phyloP scores from a whole-genome alignment of 2,888 invertebrate species.

The Melolontha melolontha region DNA sequence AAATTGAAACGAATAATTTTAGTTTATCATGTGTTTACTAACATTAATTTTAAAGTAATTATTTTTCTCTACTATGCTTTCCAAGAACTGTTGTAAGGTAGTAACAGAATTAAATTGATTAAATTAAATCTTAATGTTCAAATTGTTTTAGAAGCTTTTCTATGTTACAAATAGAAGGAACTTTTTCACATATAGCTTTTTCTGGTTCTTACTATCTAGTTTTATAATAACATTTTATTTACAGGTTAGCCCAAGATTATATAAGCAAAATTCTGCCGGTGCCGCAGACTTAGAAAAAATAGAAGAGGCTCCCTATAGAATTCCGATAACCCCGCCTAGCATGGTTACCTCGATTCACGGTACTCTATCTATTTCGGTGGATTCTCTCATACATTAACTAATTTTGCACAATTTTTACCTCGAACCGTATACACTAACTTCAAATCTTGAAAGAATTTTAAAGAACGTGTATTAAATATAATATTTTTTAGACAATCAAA shows the following conservation, averaged over 20 bases:
- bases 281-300: slow-evolving; percentile 78
- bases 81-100: too few relatives aligned
- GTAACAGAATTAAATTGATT: too few relatives aligned
- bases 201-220: too few relatives aligned
- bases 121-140: too few relatives aligned
- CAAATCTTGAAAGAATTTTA: neutral
- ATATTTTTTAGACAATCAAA: slow-evolving; percentile 30
- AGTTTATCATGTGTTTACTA: too few relatives aligned
- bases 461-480: slow-evolving; percentile 15
- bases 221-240: too few relatives aligned
- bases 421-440: slow-evolving; percentile 16
- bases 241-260: slow-evolving; percentile 65
- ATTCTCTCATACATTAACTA: slow-evolving; percentile 60
- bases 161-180: too few relatives aligned
- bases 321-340: slow-evolving; percentile 55
- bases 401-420: slow-evolving; percentile 16
- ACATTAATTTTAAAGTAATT: too few relatives aligned
- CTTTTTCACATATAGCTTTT: too few relatives aligned
- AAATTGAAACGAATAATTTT: too few relatives aligned
- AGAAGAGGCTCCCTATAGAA: slow-evolving; percentile 71
- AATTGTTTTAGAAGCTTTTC: too few relatives aligned
- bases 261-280: slow-evolving; percentile 77
- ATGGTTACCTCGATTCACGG: slow-evolving; percentile 59
- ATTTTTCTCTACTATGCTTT: too few relatives aligned
- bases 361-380: slow-evolving; percentile 63